Evolutionary conservation across 2,113 vertebrate genomes (phyloP), one percentile per base, ranked within the genome.

Genomic region (Hemiscyllium ocellatum): DNA sequence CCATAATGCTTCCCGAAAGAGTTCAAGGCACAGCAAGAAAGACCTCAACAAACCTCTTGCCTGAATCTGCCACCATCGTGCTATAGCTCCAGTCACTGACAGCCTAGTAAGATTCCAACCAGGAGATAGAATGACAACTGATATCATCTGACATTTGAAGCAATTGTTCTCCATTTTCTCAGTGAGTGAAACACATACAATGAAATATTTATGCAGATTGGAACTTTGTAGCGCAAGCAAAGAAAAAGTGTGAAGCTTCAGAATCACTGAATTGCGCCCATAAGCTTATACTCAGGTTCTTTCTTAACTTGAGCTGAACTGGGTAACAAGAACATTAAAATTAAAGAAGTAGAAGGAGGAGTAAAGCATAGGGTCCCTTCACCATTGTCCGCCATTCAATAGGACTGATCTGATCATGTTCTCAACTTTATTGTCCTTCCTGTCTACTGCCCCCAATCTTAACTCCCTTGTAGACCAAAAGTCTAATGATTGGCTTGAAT

Each of bases 201-300:
- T 93, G 61, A 93, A 66, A 93, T 66, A n/a, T 93, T 93, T 66
- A 93, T 93, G 89, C 61, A 66, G 89, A 5, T 37, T 68, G 89
- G 61, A 68, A 93, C 65, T 65, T 20, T 93, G n/a, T 20, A n/a
- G 33, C 22, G 37, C 15, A 19, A 66, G 89, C 61, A 93, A 66
- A 65, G 37, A 19, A 66, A 66, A 93, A 93, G 15, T 93, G 17
- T 65, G 61, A 93, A 93, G 33, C 33, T 22, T 93, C n/a, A 65
- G 61, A 66, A 93, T 93, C 89, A 61, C 89, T 37, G 89, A n/a
- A 7, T 66, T 42, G 61, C 20, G 37, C 66, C 29, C 37, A 61
- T 93, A 33, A 66, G 7, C 37, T 93, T 37, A 93, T 20, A 93
- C 66, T 93, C 61, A 37, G 61, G 61, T 22, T 91, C 89, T n/a